phyloP scores from a whole-genome alignment of 1,140 invertebrate species.

The Bombus breviceps region DNA sequence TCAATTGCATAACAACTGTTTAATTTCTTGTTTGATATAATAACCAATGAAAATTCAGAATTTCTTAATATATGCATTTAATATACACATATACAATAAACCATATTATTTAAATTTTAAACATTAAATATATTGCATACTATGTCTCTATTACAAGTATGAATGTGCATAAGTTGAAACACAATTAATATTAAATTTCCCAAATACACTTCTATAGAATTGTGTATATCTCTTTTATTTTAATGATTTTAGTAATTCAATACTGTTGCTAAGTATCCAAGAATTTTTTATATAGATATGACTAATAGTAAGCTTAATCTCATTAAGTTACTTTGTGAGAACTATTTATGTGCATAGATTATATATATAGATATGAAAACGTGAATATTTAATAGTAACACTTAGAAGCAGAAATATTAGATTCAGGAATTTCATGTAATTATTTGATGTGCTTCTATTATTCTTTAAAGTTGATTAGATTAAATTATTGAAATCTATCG shows the following conservation, averaged over 20 bases:
- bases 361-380: not conserved
- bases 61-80: not conserved
- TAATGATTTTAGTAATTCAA: not conserved
- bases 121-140: constrained; percentile 12
- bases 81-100: not conserved
- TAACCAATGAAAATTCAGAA: not conserved
- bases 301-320: not conserved
- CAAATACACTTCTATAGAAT: not conserved
- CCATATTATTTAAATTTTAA: constrained; percentile 15
- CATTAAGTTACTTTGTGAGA: not conserved
- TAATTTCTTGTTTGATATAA: not conserved
- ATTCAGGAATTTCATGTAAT: not conserved
- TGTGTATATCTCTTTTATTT: not conserved
- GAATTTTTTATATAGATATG: not conserved
- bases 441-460: not conserved
- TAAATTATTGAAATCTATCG: not conserved
- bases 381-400: not conserved
- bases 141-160: constrained; percentile 1
- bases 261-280: not conserved
- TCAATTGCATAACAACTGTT: constrained; percentile 13
- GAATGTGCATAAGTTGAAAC: not conserved
- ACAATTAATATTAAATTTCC: constrained; percentile 1
- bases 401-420: not conserved
- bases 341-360: not conserved
- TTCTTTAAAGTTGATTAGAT: not conserved